Evolutionary conservation across 64 coral and sea anemone genomes (phyloP), one percentile per base, ranked within the genome.

Genomic region (Cladopsammia gracilis): DNA sequence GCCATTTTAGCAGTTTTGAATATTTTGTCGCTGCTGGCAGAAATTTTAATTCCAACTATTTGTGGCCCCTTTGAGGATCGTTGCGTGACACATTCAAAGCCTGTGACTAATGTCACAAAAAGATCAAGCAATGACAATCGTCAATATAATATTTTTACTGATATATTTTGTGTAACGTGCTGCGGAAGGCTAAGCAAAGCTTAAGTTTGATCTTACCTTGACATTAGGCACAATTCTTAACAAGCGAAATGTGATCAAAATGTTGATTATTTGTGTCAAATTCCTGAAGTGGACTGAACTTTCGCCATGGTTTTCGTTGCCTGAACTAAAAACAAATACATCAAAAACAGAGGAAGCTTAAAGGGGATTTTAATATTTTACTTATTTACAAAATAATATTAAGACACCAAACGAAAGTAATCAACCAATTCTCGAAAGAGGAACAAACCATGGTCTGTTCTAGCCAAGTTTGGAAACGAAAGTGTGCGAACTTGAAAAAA

Each of bases 171-270:
- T 56, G 53, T 10, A 56, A 56, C 53, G 53, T 12, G 53, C 34
- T 34, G 12, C 7, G 53, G 12, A 56, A 56, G 53, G 12, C 53
- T 10, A 56, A 23, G 7, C 10, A 25, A 44, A 44, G 47, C 24
- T 65, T 10, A 9, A 68, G 34, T 34, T 34, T 34, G 34, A 14
- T 50, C 87, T 74, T 82, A 98, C 97, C 97, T 83, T 85, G 46
- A 98, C 89, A 85, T 93, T 96, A 1, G 94, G 91, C 4, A 98
- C 89, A 69, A 96, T 91, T 70, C 91, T 88, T 4, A 99, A 92
- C 48, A 99, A 88, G 18, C 97, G 61, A 48, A 99, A 96, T 75
- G 93, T 96, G 58, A 99, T 99, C 50, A 99, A 65, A 82, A 99
- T 96, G 82, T 99, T 99, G 88, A 92, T 96, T 43, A 99, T 94